Conservation (phyloP, 2,797 vertebrate genomes). For the Xyrichtys novacula region DNA sequence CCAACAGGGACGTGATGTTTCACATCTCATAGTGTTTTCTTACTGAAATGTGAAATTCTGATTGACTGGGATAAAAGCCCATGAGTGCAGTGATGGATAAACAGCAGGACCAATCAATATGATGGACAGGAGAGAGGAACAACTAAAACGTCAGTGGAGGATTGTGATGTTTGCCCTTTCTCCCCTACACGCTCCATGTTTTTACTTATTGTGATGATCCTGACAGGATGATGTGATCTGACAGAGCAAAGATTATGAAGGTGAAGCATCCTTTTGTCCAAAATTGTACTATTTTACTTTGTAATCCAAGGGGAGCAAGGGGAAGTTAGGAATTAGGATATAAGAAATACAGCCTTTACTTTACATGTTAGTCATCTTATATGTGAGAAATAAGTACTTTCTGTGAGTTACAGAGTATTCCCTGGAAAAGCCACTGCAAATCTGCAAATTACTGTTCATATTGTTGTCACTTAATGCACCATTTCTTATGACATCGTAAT, state of each 20-base stretch:
- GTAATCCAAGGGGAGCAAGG: no score
- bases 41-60: conserved; percentile 41
- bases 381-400: no score
- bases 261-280: conserved; percentile 57
- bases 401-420: no score
- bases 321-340: no score
- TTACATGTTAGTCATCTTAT: no score
- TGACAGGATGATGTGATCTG: conserved; percentile 32
- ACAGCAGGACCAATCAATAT: conserved; percentile 46
- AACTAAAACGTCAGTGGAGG: conserved; percentile 26
- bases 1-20: neutral
- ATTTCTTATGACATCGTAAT: no score
- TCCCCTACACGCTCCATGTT: neutral
- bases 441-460: no score
- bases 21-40: conserved; percentile 11
- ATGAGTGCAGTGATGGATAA: conserved; percentile 17
- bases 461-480: no score
- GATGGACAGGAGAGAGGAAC: conserved; percentile 32
- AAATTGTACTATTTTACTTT: conserved; percentile 7
- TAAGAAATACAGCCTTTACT: no score
- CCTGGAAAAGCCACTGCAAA: no score
- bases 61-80: conserved; percentile 31
- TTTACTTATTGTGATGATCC: conserved; percentile 34
- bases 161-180: conserved; percentile 30
- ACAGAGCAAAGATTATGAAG: conserved; percentile 54